Conservation (phyloP, 2,113 vertebrate genomes). For the Orthochromis malagaraziensis region DNA sequence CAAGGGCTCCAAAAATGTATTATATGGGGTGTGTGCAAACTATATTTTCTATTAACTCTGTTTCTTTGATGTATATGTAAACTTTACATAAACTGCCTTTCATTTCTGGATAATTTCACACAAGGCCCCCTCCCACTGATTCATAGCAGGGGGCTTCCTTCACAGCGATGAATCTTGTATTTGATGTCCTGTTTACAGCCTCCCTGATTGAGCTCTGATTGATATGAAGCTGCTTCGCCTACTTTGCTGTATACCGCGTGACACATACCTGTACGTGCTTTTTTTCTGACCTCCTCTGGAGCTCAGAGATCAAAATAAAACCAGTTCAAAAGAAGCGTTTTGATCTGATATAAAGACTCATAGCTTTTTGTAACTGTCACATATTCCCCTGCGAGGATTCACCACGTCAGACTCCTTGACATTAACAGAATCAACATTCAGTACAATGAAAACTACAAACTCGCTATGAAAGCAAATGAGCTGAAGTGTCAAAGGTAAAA, state of each 20-base stretch:
- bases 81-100: not conserved
- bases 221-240: not conserved
- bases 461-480: not conserved
- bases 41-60: not conserved
- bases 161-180: not conserved
- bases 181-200: not conserved
- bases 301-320: conserved; percentile 13
- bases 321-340: conserved; percentile 8
- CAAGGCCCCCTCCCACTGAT: not conserved
- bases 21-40: not conserved
- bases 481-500: conserved; percentile 13
- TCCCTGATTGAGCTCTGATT: not conserved
- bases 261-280: not conserved
- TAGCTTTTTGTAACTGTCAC: not conserved
- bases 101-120: not conserved
- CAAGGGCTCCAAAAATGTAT: not conserved
- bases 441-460: conserved; percentile 1
- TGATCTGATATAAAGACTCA: not conserved
- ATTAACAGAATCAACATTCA: not conserved
- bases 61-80: not conserved
- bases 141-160: not conserved
- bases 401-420: not conserved
- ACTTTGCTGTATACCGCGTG: not conserved
- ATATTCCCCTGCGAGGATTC: not conserved
- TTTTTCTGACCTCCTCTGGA: not conserved